These are phyloP conservation scores for Tor tambroides DNA, from an alignment of 2,113 vertebrate species.

Conservation along the genomic window DNA sequence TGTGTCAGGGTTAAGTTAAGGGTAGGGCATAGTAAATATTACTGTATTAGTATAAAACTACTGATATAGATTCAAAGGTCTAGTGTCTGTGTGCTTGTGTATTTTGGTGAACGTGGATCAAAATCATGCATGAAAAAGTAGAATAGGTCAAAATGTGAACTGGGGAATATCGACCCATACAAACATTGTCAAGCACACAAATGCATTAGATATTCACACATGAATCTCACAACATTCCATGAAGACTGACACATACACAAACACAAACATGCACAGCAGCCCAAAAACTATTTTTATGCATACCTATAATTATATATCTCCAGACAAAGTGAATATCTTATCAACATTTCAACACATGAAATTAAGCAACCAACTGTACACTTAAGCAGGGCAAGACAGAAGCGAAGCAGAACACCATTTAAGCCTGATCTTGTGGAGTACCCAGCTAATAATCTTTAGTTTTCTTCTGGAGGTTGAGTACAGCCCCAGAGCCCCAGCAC, in stretches of 20 bases:
- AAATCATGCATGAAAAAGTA: not conserved
- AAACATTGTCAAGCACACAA: not conserved
- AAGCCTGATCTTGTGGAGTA: not conserved
- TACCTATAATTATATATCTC: not conserved
- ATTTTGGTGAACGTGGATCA: not conserved
- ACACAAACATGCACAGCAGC: not conserved
- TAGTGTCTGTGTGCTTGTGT: not conserved
- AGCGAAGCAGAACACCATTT: not conserved
- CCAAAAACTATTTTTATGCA: not conserved
- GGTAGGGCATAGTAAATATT: not conserved
- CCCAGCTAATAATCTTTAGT: constrained; percentile 18
- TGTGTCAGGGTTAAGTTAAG: not conserved
- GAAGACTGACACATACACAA: not conserved
- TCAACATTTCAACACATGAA: not conserved
- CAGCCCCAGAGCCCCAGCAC: constrained; percentile 37
- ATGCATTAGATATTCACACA: not conserved
- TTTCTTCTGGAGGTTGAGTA: constrained; percentile 33
- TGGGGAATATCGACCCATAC: not conserved
- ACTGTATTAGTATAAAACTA: constrained; percentile 3
- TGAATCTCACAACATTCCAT: not conserved
- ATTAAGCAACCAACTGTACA: constrained; percentile 26
- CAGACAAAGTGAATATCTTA: constrained; percentile 42
- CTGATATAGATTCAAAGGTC: not conserved
- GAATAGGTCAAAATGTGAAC: constrained; percentile 1
- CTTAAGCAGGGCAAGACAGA: not conserved